Conservation (phyloP, 2,113 vertebrate genomes). For the Sinocyclocheilus rhinocerous region DNA sequence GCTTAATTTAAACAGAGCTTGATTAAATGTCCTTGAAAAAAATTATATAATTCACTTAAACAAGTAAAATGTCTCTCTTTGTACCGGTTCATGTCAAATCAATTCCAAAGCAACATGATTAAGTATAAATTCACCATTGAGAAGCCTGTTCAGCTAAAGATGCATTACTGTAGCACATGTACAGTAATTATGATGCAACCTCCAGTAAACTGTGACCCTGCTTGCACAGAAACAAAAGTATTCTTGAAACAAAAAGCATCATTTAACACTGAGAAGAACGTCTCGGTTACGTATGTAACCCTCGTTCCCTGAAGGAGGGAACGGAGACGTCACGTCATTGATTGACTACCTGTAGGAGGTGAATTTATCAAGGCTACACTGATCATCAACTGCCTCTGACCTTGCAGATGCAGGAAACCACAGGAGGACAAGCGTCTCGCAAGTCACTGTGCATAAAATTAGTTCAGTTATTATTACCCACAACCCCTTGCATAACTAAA, state of each 20-base stretch:
- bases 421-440: not conserved
- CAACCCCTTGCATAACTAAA: not conserved
- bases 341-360: conserved; percentile 42
- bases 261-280: conserved; percentile 36
- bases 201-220: conserved; percentile 1
- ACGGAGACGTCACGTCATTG: too few relatives aligned
- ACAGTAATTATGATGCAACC: not conserved
- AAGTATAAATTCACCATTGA: not conserved
- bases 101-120: not conserved
- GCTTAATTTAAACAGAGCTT: too few relatives aligned
- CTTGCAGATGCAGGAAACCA: not conserved
- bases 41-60: too few relatives aligned
- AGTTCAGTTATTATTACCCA: not conserved
- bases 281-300: too few relatives aligned
- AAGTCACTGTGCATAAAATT: not conserved
- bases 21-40: too few relatives aligned
- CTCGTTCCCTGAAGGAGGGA: too few relatives aligned
- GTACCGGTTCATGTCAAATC: not conserved
- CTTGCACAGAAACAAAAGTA: conserved; percentile 1
- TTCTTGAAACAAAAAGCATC: conserved; percentile 29
- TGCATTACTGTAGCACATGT: not conserved
- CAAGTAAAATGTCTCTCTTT: not conserved
- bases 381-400: conserved; percentile 20
- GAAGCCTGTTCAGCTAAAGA: not conserved
- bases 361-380: conserved; percentile 24